Base-by-base conservation (phyloP, 2,113 vertebrate species). In the Triplophysa rosa region DNA sequence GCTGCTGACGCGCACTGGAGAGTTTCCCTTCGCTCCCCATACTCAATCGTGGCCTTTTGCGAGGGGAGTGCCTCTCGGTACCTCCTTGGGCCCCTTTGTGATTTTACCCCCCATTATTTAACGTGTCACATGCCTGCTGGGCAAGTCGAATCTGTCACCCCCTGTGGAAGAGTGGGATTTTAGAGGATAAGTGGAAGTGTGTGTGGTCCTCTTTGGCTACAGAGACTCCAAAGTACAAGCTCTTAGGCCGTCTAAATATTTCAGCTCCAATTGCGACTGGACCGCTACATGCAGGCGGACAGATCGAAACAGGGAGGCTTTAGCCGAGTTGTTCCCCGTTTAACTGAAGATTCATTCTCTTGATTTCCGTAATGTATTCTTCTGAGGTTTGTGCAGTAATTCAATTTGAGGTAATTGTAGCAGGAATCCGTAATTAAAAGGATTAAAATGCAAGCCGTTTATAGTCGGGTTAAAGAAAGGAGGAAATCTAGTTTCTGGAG, bases 371-470 rank as follows among this genome's bases (percentile, higher is more conserved):
- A 79, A 83, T 83, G 87, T 91, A 93, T 93, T 90, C 92, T 92
- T 90, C 90, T 83, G 92, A 93, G 91, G 91, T 91, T 92, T 93
- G 91, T 88, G 88, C 87, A 90, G 91, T 93, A 93, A 93, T 93
- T 93, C 91, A 91, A 91, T 92, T 91, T 92, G 91, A 92, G 87
- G 90, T 93, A 93, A 93, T 93, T 93, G 91, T 93, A 88, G 89
- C 59, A 49, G 85, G 87, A 87, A 90, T 88, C 87, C 88, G 88
- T 93, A 92, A 93, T 92, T 91, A 91, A 92, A 92, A 89, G 88
- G 88, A 91, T 91, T 90, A 89, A 91, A 92, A 92, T 89, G 88
- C 89, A 87, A 88, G 88, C 87, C 90, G 88, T 92, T 92, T 91
- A 90, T 88, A 91, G 89, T 88, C 79, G 85, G 84, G 87, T 87